These are phyloP conservation scores for Mesocentrotus franciscanus DNA, from an alignment of 53 echinoderm and acorn worm genomes.

Conservation along the genomic window DNA sequence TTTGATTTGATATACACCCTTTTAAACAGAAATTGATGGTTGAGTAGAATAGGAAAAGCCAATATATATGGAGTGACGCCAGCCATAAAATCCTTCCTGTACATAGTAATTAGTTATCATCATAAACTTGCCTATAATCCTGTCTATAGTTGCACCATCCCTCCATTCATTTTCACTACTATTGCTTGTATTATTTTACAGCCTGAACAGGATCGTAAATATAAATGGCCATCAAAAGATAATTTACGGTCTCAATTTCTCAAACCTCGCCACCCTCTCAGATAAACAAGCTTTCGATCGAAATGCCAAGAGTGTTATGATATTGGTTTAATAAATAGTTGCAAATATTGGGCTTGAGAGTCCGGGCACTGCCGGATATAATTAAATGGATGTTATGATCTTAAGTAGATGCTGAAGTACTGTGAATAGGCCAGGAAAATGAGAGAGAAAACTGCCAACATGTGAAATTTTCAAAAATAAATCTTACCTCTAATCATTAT, in stretches of 20 bases:
- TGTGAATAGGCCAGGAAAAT: constrained; percentile 50
- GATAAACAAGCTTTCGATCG: neutral
- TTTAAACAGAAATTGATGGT: neutral
- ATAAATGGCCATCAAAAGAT: neutral
- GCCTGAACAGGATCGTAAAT: neutral
- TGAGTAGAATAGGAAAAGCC: neutral
- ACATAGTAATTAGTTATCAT: neutral
- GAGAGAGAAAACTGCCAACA: neutral
- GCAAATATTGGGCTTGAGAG: neutral
- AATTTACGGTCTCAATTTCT: neutral
- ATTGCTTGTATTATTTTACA: neutral
- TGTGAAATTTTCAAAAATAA: neutral
- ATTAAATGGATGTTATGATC: neutral
- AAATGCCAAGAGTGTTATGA: neutral
- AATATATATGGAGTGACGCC: neutral
- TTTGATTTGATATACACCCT: neutral
- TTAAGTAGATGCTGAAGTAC: constrained; percentile 44
- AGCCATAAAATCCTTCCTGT: neutral
- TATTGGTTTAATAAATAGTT: neutral
- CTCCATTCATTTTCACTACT: neutral
- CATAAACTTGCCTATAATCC: neutral
- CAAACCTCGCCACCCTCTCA: neutral
- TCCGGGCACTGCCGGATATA: neutral
- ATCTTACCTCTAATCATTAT: neutral
- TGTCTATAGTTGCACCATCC: neutral